Base-by-base conservation (phyloP, 2,797 vertebrate genomes). In the Micromesistius poutassou region DNA sequence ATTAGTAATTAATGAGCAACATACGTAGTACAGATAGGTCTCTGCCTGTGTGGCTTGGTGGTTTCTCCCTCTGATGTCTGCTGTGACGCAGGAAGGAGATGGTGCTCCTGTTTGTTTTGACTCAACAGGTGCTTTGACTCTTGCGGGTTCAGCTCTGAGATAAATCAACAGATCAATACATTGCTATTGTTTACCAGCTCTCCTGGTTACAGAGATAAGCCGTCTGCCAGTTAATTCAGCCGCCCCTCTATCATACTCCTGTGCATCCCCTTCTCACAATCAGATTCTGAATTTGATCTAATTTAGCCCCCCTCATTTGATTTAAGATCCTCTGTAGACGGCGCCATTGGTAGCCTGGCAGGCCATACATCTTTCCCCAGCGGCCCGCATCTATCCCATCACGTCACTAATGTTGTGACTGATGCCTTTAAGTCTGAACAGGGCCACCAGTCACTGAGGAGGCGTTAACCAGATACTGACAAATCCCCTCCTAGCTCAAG, bases 91-190 rank as follows among this genome's bases (percentile, higher is more conserved):
- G 76, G 77, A 74, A 75, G 40, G 71, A 13, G 75, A 75, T 72
- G 38, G 77, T 74, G 71, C 78, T 82, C 74, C 46, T 85, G 80
- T 89, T 88, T 90, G 78, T 78, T 87, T 33, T 77, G 36, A 79
- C 38, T 73, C 31, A 70, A 72, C 73, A 62, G 82, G 80, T 81
- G 81, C 76, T 84, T 87, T 79, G 81, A 79, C 82, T 84, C 72
- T 30, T 25, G 72, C n/a, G 55, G 55, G 55, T 25, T 62, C 55
- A 25, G 55, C 55, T 62, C n/a, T 2, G 55, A 62, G 55, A 62
- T 62, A 25, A 25, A 62, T 22, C 55, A 25, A 25, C 22, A 8
- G 55, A 25, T 62, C 55, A 62, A 62, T 62, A 62, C 55, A 25
- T n/a, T 62, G 19, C 55, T 62, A 25, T 62, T 62, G 55, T 62